These are phyloP conservation scores for Thera obeliscata DNA, from an alignment of 2,888 invertebrate genomes.

Conservation along the genomic window DNA sequence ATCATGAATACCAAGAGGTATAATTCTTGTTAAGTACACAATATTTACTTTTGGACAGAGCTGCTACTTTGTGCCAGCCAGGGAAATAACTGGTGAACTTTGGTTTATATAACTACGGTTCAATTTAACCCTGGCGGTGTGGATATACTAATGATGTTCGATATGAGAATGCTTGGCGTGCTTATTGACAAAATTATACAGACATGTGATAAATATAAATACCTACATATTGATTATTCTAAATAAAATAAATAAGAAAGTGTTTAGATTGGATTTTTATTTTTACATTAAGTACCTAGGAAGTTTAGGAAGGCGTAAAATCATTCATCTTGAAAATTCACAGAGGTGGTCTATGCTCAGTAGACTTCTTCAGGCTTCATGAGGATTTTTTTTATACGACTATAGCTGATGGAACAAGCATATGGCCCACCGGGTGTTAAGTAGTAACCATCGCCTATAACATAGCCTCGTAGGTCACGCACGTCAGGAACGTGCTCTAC, in stretches of 20 bases:
- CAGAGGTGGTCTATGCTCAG: too few species aligned
- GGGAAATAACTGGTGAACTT: neutral
- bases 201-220: constrained; percentile 76
- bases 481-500: too few species aligned
- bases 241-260: constrained; percentile 78
- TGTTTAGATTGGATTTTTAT: constrained; percentile 62
- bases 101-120: neutral
- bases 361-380: too few species aligned
- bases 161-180: constrained; percentile 64
- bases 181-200: constrained; percentile 75
- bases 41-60: constrained; percentile 5
- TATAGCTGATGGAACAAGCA: too few species aligned
- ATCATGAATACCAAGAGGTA: neutral
- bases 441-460: too few species aligned
- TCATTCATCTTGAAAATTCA: too few species aligned
- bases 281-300: too few species aligned
- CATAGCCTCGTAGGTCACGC: too few species aligned
- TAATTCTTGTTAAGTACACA: neutral
- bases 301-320: too few species aligned
- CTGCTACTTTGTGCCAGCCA: neutral
- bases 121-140: neutral
- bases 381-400: too few species aligned
- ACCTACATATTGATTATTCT: constrained; percentile 70
- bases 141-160: constrained; percentile 19
- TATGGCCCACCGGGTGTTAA: too few species aligned